Percentiles rank a stretch among this genome's conserved stretches.
These are phyloP conservation scores for Oreonectes daqikongensis DNA, from an alignment of 2,797 vertebrate genomes.

Conservation along the genomic window DNA sequence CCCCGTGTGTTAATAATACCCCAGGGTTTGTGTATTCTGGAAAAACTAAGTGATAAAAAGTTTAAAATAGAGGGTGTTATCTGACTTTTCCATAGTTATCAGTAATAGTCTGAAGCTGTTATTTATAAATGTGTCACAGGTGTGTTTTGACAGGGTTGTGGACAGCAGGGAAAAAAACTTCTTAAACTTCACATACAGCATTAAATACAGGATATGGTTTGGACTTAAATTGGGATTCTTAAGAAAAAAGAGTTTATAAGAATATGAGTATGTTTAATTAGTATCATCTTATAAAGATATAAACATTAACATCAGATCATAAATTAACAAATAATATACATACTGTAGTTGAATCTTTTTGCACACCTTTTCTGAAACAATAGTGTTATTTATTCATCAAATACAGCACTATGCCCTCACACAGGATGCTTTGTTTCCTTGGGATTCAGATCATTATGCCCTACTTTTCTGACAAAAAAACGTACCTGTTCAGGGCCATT, in stretches of 20 bases:
- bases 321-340: too few species aligned
- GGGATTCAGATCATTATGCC: neutral
- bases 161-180: neutral
- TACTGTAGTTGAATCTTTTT: too few species aligned
- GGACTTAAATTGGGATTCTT: neutral
- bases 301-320: too few species aligned
- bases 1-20: neutral
- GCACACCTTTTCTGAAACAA: too few species aligned
- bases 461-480: neutral
- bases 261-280: too few species aligned
- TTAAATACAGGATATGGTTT: neutral
- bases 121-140: neutral
- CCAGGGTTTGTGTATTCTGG: neutral
- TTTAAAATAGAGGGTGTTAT: neutral
- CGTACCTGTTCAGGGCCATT: neutral
- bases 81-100: neutral
- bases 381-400: neutral
- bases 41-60: neutral
- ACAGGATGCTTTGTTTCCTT: conserved; percentile 10
- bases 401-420: neutral
- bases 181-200: neutral
- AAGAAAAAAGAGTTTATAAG: too few species aligned
- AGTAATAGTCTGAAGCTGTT: neutral
- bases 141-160: neutral
- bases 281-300: too few species aligned